Base-by-base conservation (phyloP, 2,113 vertebrate species). In the Ophthalmotilapia sp. region DNA sequence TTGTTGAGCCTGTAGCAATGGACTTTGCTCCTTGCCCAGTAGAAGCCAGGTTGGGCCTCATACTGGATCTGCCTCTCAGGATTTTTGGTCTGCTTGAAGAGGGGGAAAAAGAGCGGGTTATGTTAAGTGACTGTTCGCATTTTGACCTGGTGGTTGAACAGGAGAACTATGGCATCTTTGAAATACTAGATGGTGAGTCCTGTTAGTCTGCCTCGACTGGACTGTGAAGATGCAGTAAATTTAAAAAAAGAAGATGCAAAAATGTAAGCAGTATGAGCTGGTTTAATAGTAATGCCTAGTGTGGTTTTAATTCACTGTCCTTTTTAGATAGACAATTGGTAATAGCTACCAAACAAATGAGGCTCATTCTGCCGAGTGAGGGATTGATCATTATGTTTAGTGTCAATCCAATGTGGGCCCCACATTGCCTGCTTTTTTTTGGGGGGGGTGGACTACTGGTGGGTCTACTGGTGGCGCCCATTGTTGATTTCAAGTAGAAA, bases 91-190 rank as follows among this genome's bases (percentile, higher is more conserved):
- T 97, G 2, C 93, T 96, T 38, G 96, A 95, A 0, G 92, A 91
- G 0, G 96, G 95, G 17, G 95, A 90, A 0, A 92, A 65, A 0
- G 92, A 98, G 88, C 94, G 89, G 1, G 96, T 97, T 36, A 96
- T 97, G 11, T 92, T 99, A 68, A 99, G 97, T 0, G 98, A 99
- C 96, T 99, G 99, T 90, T 99, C 98, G 5, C 98, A 98, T 75
- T 97, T 99, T 42, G 96, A 98, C 88, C 94, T 99, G 81, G 85
- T 88, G 26, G 96, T 99, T 15, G 96, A 98, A 83, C 93, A 98
- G 90, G 98, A 99, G 91, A 98, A 95, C 84, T 95, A 91, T 2
- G 97, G 96, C 0, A 90, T 99, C 40, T 99, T 99, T 88, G 95
- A 95, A 65, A 88, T 96, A 0, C 91, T 98, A 3, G 94, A 96